A percentile compares a stretch with the other conserved stretches of the same genome.
These are phyloP conservation scores for Chrysomallon squamiferum DNA, from an alignment of 1,140 invertebrate species.

Conservation along the genomic window DNA sequence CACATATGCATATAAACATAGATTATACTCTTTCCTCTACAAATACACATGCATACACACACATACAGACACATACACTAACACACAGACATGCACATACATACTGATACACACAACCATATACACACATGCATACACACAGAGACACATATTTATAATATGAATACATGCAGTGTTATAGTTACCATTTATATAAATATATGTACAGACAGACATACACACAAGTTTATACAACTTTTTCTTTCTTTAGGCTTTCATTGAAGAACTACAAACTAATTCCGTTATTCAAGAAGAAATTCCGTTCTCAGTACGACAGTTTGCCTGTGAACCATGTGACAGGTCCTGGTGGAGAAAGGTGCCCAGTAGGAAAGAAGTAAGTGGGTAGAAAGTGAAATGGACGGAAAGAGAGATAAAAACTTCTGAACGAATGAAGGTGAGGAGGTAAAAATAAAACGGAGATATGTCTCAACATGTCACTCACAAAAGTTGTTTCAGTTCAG, in stretches of 20 bases:
- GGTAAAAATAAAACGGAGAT: too few relatives aligned
- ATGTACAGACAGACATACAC: background rate
- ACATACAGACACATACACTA: too few relatives aligned
- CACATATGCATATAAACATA: background rate
- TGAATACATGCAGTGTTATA: background rate
- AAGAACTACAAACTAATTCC: background rate
- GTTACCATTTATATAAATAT: background rate
- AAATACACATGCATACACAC: background rate
- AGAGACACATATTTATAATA: background rate
- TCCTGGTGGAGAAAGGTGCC: constrained; percentile 43
- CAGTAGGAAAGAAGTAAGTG: constrained; percentile 28
- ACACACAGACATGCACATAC: too few relatives aligned
- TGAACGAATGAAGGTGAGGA: too few relatives aligned
- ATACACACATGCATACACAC: background rate
- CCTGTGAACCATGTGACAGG: constrained; percentile 36
- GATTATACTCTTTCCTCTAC: background rate
- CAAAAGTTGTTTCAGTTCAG: too few relatives aligned
- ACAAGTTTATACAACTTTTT: background rate
- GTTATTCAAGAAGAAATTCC: background rate
- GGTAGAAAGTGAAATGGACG: too few relatives aligned
- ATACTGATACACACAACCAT: background rate
- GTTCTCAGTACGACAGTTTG: constrained; percentile 27
- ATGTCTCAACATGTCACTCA: too few relatives aligned
- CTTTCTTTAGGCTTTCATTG: background rate
- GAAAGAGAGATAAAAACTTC: too few relatives aligned